phyloP scores from a whole-genome alignment of 2,888 invertebrate genomes.

The Scaptodrosophila latifasciaeformis region DNA sequence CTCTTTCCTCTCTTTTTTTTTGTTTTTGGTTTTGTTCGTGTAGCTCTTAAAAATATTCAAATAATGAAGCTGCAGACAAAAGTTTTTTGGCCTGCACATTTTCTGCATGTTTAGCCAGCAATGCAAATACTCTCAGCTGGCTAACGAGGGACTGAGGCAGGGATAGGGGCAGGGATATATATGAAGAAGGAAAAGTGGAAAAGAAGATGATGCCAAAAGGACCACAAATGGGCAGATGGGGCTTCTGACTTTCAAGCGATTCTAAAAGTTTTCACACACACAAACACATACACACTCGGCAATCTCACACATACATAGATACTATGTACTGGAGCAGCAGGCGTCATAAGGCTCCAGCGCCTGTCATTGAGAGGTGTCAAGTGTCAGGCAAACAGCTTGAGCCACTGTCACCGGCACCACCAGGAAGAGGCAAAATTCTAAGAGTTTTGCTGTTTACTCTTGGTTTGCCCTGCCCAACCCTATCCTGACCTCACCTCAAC shows the following conservation, averaged over 20 bases:
- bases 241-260: constrained; percentile 23
- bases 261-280: constrained; percentile 33
- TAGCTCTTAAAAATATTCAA: constrained; percentile 4
- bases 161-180: not conserved
- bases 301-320: too few species aligned
- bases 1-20: too few species aligned
- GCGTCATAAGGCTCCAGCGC: too few species aligned
- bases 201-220: not conserved
- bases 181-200: too few species aligned
- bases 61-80: not conserved
- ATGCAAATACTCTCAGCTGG: constrained; percentile 16
- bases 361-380: constrained; percentile 68
- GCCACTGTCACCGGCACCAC: not conserved
- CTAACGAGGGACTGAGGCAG: not conserved
- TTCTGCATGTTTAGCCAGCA: not conserved
- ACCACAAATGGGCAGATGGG: not conserved
- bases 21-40: too few species aligned
- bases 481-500: not conserved
- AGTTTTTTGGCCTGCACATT: not conserved
- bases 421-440: too few species aligned
- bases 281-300: constrained; percentile 4
- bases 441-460: too few species aligned
- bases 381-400: constrained; percentile 33
- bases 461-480: not conserved
- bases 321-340: too few species aligned